Base-by-base conservation (phyloP, 1,140 invertebrate species). In the Drosophila sproati region DNA sequence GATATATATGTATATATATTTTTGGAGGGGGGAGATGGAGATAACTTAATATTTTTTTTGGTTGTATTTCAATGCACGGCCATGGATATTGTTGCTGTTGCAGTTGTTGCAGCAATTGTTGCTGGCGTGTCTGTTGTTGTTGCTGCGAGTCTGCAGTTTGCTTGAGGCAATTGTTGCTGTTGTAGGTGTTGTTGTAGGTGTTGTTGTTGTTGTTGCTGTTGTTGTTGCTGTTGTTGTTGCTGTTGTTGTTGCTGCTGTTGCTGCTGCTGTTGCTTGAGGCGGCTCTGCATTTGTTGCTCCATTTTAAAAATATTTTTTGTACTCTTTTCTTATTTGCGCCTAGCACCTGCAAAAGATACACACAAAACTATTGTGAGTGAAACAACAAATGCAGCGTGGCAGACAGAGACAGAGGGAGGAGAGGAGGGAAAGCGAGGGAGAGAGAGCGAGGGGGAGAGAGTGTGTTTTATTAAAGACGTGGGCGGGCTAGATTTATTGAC, bases 301-400 rank as follows among this genome's bases (percentile, higher is more conserved):
- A 79, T 79, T 72, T 56, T 20, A 67, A 55, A 4, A 5, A 5
- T 43, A 39, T 70, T 71, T 39, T 32, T 29, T 59, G 8, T 50
- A 8, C 34, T 48, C 55, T 28, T 61, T 43, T 31, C 50, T 50
- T 43, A 20, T 34, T 20, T 32, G 47, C 34, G 55, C 20, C 34
- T 67, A 66, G 60, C 73, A 76, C 73, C 73, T 76, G 73, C 69
- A 76, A 78, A 70, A 78, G 72, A 78, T 74, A 78, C 76, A 75
- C 76, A 70, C 76, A 75, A 75, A 28, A 74, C 29, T 48, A 28
- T 31, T 47, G 64, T 68, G 47, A 77, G 75, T 77, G 51, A 73
- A 51, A 62, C 39, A 31, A 47, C 10, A 45, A 12, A 59, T 35
- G 61, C 62, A 66, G 78, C 37, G 43, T 37, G 20, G 10, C 2